Percentiles rank a stretch among this genome's conserved stretches.
Evolutionary conservation across 2,888 invertebrate species (phyloP).

Genomic region (Drosophila pseudotakahashii): DNA sequence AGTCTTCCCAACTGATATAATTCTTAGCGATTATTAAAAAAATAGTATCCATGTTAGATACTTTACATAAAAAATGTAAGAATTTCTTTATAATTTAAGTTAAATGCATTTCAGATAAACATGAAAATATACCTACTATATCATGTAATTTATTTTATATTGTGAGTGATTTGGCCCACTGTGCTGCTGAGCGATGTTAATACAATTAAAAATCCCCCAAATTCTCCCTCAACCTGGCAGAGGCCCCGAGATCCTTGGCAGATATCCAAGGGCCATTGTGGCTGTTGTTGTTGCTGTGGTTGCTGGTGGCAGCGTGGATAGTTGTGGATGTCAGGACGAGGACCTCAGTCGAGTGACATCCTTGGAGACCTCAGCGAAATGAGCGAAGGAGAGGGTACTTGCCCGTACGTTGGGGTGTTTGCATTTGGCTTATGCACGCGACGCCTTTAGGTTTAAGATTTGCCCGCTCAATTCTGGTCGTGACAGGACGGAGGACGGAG

Average conservation of each 20-base stretch:
- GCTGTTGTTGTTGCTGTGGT: slow-evolving; percentile 15
- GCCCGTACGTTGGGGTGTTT: slow-evolving; percentile 36
- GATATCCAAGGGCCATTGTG: slow-evolving; percentile 21
- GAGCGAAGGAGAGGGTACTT: background rate
- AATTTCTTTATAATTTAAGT: no score
- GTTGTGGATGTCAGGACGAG: slow-evolving; percentile 51
- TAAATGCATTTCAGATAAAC: no score
- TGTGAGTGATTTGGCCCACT: background rate
- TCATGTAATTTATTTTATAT: no score
- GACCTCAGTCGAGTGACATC: slow-evolving; percentile 59
- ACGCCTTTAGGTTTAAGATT: slow-evolving; percentile 45
- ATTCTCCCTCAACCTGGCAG: slow-evolving; percentile 37
- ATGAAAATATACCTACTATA: no score
- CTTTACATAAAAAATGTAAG: no score
- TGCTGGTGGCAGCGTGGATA: slow-evolving; percentile 18
- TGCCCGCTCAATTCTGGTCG: slow-evolving; percentile 41
- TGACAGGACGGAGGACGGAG: slow-evolving; percentile 9
- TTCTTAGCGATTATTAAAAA: no score
- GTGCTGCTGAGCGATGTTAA: slow-evolving; percentile 51
- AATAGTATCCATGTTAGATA: no score
- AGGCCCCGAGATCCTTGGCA: slow-evolving; percentile 2
- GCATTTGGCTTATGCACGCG: slow-evolving; percentile 65
- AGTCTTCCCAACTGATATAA: no score
- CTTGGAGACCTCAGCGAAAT: slow-evolving; percentile 50
- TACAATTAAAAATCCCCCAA: slow-evolving; percentile 70